Base-by-base conservation (phyloP, 2,888 invertebrate species). In the Dolichomitus sp. region DNA sequence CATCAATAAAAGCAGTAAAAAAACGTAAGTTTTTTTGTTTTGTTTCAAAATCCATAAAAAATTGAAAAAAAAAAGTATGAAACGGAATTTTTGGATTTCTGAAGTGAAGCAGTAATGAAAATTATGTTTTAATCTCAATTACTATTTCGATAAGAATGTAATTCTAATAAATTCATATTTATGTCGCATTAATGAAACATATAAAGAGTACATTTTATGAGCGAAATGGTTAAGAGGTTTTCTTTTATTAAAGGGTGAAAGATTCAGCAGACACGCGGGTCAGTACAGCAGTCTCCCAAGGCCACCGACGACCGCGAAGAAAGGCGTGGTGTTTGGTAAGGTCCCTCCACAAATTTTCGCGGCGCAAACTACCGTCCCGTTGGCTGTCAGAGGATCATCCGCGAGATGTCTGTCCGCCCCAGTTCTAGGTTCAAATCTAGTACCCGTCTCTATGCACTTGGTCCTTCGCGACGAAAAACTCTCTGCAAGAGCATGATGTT, bases 361-460 rank as follows among this genome's bases (percentile, higher is more conserved):
- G 76, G 88, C 85, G 81, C 92, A 92, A 84, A 89, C 90, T 57
- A 91, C 89, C 70, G 89, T 91, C 84, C 91, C 91, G 80, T 88
- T 93, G 90, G 93, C 94, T 94, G 90, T 94, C 92, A 92, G 94
- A 95, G 94, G 95, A 95, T 90, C 95, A 95, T 94, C 95, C 95
- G 94, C 96, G 92, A 95, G 96, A 94, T 97, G 98, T 94, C 97
- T 96, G 92, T 98, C 98, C 91, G 98, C 98, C 93, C 98, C 98
- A 91, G 98, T 98, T 95, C 95, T 98, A 98, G 98, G 98, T 98
- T 92, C 91, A 17, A 40, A 40, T 61, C 11, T 40, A 2, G 33
- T 85, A 78, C 87, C 88, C 88, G 86, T 89, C 86, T 89, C 90
- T 90, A 87, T 85, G 88, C 86, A 84, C 80, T 69, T 50, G 54